Conservation (phyloP, 2,888 invertebrate species). For the Cerastis rubricosa region DNA sequence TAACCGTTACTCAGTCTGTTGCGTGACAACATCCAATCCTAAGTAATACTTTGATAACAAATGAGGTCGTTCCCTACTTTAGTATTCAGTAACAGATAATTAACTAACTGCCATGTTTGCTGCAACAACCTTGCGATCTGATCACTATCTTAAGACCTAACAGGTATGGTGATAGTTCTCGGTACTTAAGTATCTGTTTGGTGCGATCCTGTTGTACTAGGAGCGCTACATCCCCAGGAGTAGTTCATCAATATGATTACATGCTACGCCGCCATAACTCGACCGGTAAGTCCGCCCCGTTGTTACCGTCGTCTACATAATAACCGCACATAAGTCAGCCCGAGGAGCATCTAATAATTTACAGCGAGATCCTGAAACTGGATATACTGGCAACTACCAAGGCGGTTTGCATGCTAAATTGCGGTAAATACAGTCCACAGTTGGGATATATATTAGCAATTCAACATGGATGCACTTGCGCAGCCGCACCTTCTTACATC, state of each 20-base stretch:
- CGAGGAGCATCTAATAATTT: constrained; percentile 71
- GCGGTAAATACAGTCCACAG: constrained; percentile 47
- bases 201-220: constrained; percentile 38
- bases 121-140: constrained; percentile 18
- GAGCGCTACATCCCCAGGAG: constrained; percentile 52
- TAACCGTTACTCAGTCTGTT: constrained; percentile 19
- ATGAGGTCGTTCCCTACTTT: constrained; percentile 54
- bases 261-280: constrained; percentile 62
- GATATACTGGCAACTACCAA: constrained; percentile 50
- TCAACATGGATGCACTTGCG: constrained; percentile 29
- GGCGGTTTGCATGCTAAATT: constrained; percentile 60
- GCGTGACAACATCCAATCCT: constrained; percentile 29
- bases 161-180: constrained; percentile 12
- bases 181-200: constrained; percentile 45
- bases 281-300: constrained; percentile 61
- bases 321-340: constrained; percentile 72
- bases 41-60: constrained; percentile 52
- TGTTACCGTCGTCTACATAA: constrained; percentile 64
- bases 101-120: constrained; percentile 2
- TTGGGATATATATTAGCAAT: constrained; percentile 35
- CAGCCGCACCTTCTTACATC: constrained; percentile 39
- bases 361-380: constrained; percentile 69
- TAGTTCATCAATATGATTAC: constrained; percentile 76
- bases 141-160: constrained; percentile 6
- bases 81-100: constrained; percentile 38